These are phyloP conservation scores for Lophochroa leadbeateri DNA, from an alignment of 2,113 vertebrate genomes.

Conservation along the genomic window DNA sequence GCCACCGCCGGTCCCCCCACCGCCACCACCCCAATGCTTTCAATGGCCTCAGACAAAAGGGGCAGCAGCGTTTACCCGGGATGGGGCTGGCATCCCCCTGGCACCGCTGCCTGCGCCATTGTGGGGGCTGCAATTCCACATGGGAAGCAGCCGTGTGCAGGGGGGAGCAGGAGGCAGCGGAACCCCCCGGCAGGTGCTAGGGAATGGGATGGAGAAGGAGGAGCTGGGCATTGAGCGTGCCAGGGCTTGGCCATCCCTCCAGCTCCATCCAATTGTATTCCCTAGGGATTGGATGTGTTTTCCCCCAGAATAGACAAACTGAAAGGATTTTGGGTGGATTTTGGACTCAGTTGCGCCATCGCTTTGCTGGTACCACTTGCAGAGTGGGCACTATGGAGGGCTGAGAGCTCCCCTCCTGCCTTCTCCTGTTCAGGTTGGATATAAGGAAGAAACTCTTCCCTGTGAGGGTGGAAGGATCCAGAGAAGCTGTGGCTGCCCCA, in stretches of 20 bases:
- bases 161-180: neutral
- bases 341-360: rapidly evolving
- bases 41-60: slow-evolving; percentile 17
- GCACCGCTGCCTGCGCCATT: neutral
- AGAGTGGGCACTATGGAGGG: rapidly evolving
- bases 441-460: neutral
- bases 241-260: neutral
- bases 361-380: rapidly evolving
- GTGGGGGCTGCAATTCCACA: rapidly evolving
- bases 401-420: neutral
- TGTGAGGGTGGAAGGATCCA: neutral
- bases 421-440: neutral
- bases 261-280: rapidly evolving
- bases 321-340: rapidly evolving
- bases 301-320: rapidly evolving
- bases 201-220: neutral
- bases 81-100: neutral
- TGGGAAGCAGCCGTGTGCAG: rapidly evolving
- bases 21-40: neutral
- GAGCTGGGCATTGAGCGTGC: neutral
- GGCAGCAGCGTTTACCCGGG: rapidly evolving
- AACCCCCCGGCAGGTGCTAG: neutral
- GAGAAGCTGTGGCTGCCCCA: neutral
- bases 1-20: neutral
- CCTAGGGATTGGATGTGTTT: rapidly evolving